Conservation (phyloP, 2,888 invertebrate species). For the Hyles lineata region DNA sequence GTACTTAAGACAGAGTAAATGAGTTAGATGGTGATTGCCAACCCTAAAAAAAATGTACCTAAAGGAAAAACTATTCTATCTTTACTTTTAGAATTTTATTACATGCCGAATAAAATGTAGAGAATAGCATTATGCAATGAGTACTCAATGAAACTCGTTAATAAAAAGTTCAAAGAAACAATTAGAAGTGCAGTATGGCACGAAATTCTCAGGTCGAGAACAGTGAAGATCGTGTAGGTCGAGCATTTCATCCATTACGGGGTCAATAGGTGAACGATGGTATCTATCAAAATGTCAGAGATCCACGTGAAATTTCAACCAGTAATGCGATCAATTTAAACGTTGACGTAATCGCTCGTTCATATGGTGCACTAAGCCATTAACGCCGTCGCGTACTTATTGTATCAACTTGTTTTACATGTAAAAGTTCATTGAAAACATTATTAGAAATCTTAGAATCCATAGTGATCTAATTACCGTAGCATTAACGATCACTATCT, state of each 20-base stretch:
- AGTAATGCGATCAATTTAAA: slow-evolving; percentile 57
- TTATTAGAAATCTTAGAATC: not conserved
- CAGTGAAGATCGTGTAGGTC: slow-evolving; percentile 10
- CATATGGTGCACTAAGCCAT: slow-evolving; percentile 44
- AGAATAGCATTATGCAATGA: too few relatives aligned
- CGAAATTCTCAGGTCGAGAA: not conserved
- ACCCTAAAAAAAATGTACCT: too few relatives aligned
- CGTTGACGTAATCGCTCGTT: slow-evolving; percentile 53
- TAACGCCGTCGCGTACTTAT: slow-evolving; percentile 62
- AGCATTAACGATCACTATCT: not conserved
- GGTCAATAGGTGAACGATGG: slow-evolving; percentile 65
- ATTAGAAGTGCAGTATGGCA: not conserved
- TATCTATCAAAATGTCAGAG: slow-evolving; percentile 68
- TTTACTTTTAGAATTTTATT: too few relatives aligned
- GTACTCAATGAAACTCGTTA: not conserved
- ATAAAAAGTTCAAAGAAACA: not conserved
- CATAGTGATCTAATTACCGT: not conserved
- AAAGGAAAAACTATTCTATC: too few relatives aligned
- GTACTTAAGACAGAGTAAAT: not conserved
- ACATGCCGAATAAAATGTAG: too few relatives aligned
- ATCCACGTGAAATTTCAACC: slow-evolving; percentile 48
- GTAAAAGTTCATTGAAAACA: not conserved
- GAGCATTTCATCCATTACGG: slow-evolving; percentile 35
- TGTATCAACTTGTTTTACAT: slow-evolving; percentile 53
- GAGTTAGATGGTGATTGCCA: too few relatives aligned